Base-by-base conservation (phyloP, 2,113 vertebrate species). In the Triplophysa siluroides region DNA sequence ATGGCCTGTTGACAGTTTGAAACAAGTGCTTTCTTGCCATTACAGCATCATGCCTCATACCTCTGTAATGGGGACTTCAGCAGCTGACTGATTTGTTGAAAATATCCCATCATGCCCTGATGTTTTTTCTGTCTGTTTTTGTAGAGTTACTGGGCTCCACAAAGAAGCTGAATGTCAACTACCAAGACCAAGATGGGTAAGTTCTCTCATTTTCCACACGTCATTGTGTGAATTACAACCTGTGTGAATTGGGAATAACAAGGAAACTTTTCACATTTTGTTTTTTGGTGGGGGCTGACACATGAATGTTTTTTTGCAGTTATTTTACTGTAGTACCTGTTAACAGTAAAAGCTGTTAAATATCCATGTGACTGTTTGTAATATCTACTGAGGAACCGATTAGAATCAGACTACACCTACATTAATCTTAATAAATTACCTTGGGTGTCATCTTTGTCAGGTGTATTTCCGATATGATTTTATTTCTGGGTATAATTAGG, bases 121-220 rank as follows among this genome's bases (percentile, higher is more conserved):
- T 12, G 21, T 26, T 21, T 77, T 38, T 72, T 74, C 23, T 41
- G 58, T 69, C 14, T 83, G 67, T 85, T 72, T 89, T 87, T 85
- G 19, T 88, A 94, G 93, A 93, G 89, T 79, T 94, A 77, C 89
- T 94, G 83, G 92, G 92, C 80, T 92, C 93, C 16, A 91, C 91
- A 78, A 94, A 93, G 89, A 90, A 88, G 79, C 91, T 93, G 70
- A 94, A 93, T 81, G 84, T 94, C 87, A 94, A 94, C 87, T 92
- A 91, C 82, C 93, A 94, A 78, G 93, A 94, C 86, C 82, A 90
- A 73, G 93, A 94, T 12, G 93, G 93, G 93, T 93, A 80, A 91
- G 92, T 83, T 29, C 38, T 24, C 2, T 18, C 6, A 8, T 13
- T 43, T 70, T 50, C 33, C 63, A 68, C 50, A n/a, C 50, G 64